Evolutionary conservation across 2,797 vertebrate species (phyloP), one percentile per base, ranked within the genome.

Genomic region (Peromyscus eremicus): DNA sequence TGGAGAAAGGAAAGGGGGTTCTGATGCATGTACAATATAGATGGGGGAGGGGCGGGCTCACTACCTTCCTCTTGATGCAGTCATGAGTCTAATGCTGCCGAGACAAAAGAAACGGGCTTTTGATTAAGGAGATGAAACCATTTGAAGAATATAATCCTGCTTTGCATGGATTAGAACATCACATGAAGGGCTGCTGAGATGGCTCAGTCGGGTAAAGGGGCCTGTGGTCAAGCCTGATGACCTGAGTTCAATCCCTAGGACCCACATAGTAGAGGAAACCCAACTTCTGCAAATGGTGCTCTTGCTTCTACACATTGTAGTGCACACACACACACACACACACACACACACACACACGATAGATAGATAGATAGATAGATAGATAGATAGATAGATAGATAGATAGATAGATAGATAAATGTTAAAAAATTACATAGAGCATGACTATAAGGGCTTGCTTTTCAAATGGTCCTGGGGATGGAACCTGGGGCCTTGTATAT

Each of bases 11-110:
- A 55, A 55, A 70, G 23, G 52, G 25, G 3, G 13, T 49, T 66
- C 55, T 11, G 57, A 27, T 1, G 17, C 11, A 1, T 5, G 0
- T 6, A 4, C 32, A 3, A 14, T 27, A 27, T 9, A 9, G 52
- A 21, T 4, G 60, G 27, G 10, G 40, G 40, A 13, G 27, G 29
- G 60, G 52, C 52, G 12, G 52, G 14, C n/a, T 43, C 37, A 13
- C 19, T 68, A 13, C 55, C 13, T 73, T 40, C 81, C 25, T 76
- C 23, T 64, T 19, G 13, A 27, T 77, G 68, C 57, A 55, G 23
- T 40, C 60, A 32, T 2, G 12, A 73, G 68, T 68, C 43, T 49
- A 60, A 71, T 52, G 66, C 66, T 52, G 29, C 49, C 0, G 4
- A 5, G 21, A 60, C 32, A 80, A 43, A 2, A 55, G 62, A 76